These are phyloP conservation scores for Elephas maximus DNA, from an alignment of 2,113 vertebrate genomes.

Conservation along the genomic window DNA sequence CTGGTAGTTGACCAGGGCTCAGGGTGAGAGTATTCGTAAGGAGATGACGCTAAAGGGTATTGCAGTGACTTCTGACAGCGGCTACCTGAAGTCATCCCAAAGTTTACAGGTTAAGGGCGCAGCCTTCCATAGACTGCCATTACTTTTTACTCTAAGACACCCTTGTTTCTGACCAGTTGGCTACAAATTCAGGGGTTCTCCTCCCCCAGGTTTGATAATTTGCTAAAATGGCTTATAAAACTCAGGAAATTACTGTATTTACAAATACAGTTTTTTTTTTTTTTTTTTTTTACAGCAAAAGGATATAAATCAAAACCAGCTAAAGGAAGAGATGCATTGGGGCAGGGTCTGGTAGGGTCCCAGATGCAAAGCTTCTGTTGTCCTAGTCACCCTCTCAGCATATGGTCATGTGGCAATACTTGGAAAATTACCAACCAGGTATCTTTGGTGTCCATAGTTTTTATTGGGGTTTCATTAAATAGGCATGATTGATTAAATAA, in stretches of 20 bases:
- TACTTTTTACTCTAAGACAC: no score
- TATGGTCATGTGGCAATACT: neutral
- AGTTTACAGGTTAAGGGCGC: no score
- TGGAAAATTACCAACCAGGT: neutral
- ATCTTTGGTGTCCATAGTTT: neutral
- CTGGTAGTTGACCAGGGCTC: neutral
- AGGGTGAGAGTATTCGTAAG: neutral
- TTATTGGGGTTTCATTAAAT: neutral
- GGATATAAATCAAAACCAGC: neutral
- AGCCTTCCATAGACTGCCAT: neutral
- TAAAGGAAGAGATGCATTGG: neutral
- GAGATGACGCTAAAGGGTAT: neutral
- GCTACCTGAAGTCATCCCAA: neutral
- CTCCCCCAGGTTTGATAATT: neutral
- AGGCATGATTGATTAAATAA: neutral
- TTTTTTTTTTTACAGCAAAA: neutral
- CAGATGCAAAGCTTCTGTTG: neutral
- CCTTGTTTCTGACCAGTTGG: neutral
- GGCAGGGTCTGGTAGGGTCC: neutral
- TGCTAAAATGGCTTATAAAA: neutral
- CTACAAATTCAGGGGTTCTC: neutral
- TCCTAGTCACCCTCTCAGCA: neutral
- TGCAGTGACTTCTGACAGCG: neutral
- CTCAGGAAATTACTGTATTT: neutral
- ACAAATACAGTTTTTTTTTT: neutral